phyloP scores from a whole-genome alignment of 2,888 invertebrate species.

The Neoscelio sp. region DNA sequence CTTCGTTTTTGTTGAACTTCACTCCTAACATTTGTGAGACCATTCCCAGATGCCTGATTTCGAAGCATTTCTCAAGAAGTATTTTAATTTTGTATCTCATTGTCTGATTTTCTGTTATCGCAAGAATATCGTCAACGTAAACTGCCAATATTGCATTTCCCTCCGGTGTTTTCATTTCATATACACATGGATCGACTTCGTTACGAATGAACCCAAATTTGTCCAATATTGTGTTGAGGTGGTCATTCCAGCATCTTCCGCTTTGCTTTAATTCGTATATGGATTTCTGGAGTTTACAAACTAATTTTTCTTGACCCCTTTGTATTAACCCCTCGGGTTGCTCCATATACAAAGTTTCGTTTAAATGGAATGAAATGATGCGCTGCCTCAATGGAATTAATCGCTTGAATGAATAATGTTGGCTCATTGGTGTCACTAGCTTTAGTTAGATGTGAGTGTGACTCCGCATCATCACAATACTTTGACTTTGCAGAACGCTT shows the following conservation, averaged over 20 bases:
- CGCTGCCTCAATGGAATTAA: no score
- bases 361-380: no score
- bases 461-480: not conserved
- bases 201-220: constrained; percentile 34
- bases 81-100: constrained; percentile 27
- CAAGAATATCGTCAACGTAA: constrained; percentile 66
- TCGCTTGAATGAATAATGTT: no score
- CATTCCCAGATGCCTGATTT: constrained; percentile 61
- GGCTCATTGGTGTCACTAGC: no score
- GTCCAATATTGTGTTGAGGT: constrained; percentile 25
- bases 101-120: constrained; percentile 43
- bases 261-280: constrained; percentile 67
- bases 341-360: constrained; percentile 66
- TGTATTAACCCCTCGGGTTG: constrained; percentile 62
- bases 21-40: constrained; percentile 56
- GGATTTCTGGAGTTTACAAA: constrained; percentile 58
- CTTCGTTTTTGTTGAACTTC: constrained; percentile 38
- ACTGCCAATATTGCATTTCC: constrained; percentile 44
- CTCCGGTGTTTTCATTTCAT: constrained; percentile 27
- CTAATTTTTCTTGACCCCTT: constrained; percentile 33
- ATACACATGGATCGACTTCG: constrained; percentile 63
- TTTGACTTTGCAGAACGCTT: not conserved
- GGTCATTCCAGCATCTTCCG: constrained; percentile 63
- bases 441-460: not conserved
- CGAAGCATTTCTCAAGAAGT: constrained; percentile 42